These are phyloP conservation scores for Drosophila affinis DNA, from an alignment of 2,888 invertebrate genomes.

Conservation along the genomic window DNA sequence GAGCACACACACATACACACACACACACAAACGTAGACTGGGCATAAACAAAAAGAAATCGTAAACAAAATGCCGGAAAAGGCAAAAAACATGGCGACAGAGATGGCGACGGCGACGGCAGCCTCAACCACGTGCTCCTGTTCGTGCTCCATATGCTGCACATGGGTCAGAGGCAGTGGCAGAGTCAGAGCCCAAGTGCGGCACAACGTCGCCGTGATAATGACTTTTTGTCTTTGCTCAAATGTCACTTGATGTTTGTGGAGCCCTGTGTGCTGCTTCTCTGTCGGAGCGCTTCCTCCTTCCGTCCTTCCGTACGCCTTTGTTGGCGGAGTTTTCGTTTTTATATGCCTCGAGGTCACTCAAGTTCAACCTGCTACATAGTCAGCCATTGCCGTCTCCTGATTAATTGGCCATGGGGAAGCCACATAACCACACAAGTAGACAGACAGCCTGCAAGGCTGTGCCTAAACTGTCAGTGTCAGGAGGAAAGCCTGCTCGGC, in stretches of 20 bases:
- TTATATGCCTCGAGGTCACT: constrained; percentile 68
- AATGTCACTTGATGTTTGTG: constrained; percentile 73
- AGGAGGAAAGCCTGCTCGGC: neutral
- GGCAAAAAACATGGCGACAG: constrained; percentile 74
- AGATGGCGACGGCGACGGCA: constrained; percentile 24
- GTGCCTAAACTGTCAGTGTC: constrained; percentile 8
- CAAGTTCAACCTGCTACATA: constrained; percentile 60
- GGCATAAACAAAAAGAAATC: constrained; percentile 53
- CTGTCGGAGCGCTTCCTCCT: neutral
- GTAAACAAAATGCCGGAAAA: constrained; percentile 78
- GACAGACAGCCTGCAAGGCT: neutral
- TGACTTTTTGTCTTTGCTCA: constrained; percentile 78
- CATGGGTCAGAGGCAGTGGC: constrained; percentile 20
- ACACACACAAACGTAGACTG: constrained; percentile 31
- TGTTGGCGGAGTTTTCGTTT: constrained; percentile 67
- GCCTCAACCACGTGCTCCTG: constrained; percentile 53
- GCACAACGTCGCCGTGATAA: constrained; percentile 71
- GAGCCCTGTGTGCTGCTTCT: constrained; percentile 16
- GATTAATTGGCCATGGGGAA: constrained; percentile 73
- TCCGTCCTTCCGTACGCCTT: constrained; percentile 40
- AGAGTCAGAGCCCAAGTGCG: constrained; percentile 21
- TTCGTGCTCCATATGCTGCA: constrained; percentile 60
- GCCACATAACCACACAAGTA: constrained; percentile 1
- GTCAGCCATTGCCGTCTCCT: constrained; percentile 33
- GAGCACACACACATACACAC: constrained; percentile 47